Evolutionary conservation across 2,797 vertebrate genomes (phyloP).

Genomic region (Gymnopithys bicolor): DNA sequence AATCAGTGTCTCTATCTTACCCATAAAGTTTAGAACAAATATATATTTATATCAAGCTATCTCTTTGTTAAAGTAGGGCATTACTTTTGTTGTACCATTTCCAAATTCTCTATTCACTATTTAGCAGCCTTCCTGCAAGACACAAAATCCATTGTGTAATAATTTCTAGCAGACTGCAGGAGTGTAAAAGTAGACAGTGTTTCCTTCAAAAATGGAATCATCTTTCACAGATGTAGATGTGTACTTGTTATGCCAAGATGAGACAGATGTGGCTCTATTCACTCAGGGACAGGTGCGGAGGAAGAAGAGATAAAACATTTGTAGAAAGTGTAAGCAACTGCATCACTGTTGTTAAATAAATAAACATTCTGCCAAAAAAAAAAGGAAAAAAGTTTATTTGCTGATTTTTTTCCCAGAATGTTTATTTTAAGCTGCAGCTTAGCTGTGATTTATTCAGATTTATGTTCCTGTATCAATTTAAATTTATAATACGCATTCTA

Average conservation of each 20-base stretch:
- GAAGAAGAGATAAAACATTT: slow-evolving; percentile 88
- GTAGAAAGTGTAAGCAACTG: slow-evolving; percentile 84
- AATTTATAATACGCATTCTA: slow-evolving; percentile 35
- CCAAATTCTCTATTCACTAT: slow-evolving; percentile 72
- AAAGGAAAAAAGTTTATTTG: slow-evolving; percentile 74
- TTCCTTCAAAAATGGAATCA: slow-evolving; percentile 82
- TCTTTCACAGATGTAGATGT: slow-evolving; percentile 85
- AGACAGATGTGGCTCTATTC: slow-evolving; percentile 87
- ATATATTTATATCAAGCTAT: not conserved
- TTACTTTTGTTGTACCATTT: slow-evolving; percentile 65
- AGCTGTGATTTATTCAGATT: slow-evolving; percentile 67
- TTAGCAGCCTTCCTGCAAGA: slow-evolving; percentile 76
- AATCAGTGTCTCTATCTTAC: slow-evolving; percentile 7
- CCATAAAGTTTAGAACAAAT: slow-evolving; percentile 13
- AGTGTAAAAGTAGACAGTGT: slow-evolving; percentile 79
- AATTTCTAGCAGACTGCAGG: slow-evolving; percentile 73
- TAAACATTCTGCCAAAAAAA: slow-evolving; percentile 80
- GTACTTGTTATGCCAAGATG: slow-evolving; percentile 84
- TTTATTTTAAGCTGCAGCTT: slow-evolving; percentile 80
- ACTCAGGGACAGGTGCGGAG: slow-evolving; percentile 85
- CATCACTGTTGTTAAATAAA: slow-evolving; percentile 84
- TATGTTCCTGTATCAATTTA: slow-evolving; percentile 44
- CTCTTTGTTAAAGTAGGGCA: slow-evolving; percentile 37
- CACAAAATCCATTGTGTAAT: slow-evolving; percentile 79
- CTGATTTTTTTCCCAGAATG: slow-evolving; percentile 66